Conservation (phyloP, 2,797 vertebrate species). For the Schizopygopsis pylzovi region DNA sequence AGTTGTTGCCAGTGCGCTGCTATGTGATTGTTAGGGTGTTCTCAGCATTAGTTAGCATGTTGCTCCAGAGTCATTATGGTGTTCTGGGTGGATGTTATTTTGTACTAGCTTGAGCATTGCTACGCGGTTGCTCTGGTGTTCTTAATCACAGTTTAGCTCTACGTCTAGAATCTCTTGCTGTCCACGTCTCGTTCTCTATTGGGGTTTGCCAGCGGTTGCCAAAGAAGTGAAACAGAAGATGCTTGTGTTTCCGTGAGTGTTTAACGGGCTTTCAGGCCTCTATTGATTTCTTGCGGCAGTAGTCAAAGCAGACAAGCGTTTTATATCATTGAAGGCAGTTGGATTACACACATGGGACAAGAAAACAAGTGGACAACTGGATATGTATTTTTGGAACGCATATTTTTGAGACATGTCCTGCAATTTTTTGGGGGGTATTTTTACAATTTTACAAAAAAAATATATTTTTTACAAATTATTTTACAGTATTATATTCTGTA, state of each 20-base stretch:
- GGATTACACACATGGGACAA: conserved; percentile 27
- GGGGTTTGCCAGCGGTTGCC: conserved; percentile 21
- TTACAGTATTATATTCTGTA: neutral
- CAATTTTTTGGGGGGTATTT: neutral
- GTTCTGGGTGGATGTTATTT: neutral
- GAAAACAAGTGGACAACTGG: conserved; percentile 16
- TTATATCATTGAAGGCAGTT: conserved; percentile 33
- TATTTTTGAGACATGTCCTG: neutral
- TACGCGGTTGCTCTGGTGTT: neutral
- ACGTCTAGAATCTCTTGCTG: neutral
- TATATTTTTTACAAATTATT: neutral
- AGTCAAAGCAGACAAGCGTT: conserved; percentile 49
- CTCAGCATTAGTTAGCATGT: neutral
- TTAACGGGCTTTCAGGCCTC: conserved; percentile 41
- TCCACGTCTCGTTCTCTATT: conserved; percentile 6
- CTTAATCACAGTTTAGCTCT: neutral
- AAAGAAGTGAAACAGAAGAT: conserved; percentile 56
- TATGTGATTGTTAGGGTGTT: neutral
- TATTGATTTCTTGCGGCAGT: conserved; percentile 52
- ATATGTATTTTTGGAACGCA: neutral
- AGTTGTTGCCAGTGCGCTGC: neutral
- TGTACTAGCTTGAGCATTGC: neutral
- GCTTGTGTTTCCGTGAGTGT: conserved; percentile 48
- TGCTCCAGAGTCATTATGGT: neutral
- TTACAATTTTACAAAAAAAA: too few species aligned